A percentile compares a stretch with the other conserved stretches of the same genome.
Evolutionary conservation across 1,140 invertebrate genomes (phyloP).

Genomic region (Caenorhabditis elegans): WBcel235 BX284606.5:2398501-2399000

Average conservation of each 20-base stretch:
- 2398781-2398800: constrained; percentile 1
- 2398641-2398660: constrained; percentile 14
- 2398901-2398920: not conserved
- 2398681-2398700: not conserved
- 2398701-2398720: not conserved
- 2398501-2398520: too few relatives aligned
- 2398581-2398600: constrained; percentile 34
- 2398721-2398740: not conserved
- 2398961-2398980: not conserved
- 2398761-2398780: not conserved
- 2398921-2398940: not conserved
- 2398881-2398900: not conserved
- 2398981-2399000: not conserved
- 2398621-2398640: constrained; percentile 44
- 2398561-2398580: constrained; percentile 34
- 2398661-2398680: not conserved
- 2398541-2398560: not conserved
- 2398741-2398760: not conserved
- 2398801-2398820: not conserved
- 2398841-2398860: constrained; percentile 20
- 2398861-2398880: too few relatives aligned
- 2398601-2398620: constrained; percentile 44
- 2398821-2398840: too few relatives aligned
- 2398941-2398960: not conserved
- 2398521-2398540: constrained; percentile 21